A percentile compares a stretch with the other conserved stretches of the same genome.
phyloP scores from a whole-genome alignment of 2,797 vertebrate species.

The Mormyrops boulengeri region DNA sequence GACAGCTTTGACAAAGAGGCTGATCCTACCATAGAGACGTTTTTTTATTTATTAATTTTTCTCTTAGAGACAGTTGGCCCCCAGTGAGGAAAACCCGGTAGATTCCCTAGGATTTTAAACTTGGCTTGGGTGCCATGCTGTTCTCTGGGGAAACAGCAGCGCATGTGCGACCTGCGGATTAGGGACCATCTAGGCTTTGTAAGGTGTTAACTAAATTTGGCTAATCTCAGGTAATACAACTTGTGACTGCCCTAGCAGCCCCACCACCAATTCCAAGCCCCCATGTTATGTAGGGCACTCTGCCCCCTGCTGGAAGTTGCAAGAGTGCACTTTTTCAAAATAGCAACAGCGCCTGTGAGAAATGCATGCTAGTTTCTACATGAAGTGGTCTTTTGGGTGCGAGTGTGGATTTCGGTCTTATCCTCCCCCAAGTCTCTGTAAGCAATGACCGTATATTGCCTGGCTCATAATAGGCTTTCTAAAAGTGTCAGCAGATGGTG shows the following conservation, averaged over 20 bases:
- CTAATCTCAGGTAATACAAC: background rate
- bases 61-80: background rate
- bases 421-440: background rate
- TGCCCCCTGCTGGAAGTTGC: background rate
- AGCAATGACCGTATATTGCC: background rate
- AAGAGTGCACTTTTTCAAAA: background rate
- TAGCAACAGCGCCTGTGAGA: background rate
- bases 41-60: background rate
- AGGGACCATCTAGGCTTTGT: background rate
- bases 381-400: background rate
- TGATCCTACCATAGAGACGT: background rate
- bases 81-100: background rate
- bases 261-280: background rate
- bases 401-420: background rate
- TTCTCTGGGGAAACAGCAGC: background rate
- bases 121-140: background rate
- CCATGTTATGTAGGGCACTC: background rate
- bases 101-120: background rate
- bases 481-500: background rate
- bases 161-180: background rate
- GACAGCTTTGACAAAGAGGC: conserved; percentile 5
- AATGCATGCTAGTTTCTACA: background rate
- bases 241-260: background rate
- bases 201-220: conserved; percentile 10
- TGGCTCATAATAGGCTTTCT: background rate